A percentile compares a stretch with the other conserved stretches of the same genome.
Evolutionary conservation across 2,797 vertebrate genomes (phyloP).

Genomic region (Malacoraja senta): DNA sequence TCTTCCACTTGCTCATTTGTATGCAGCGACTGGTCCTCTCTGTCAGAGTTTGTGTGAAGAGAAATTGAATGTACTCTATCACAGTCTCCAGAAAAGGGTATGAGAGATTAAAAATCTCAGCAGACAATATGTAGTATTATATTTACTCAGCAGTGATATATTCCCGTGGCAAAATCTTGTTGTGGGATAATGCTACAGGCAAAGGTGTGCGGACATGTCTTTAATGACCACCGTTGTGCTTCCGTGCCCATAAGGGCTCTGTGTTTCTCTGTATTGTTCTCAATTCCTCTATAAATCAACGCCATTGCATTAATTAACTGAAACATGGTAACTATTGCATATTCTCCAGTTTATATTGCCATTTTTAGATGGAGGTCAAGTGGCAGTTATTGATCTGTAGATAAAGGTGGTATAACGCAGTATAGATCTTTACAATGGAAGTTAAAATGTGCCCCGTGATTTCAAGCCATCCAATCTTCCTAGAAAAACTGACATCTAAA

Average conservation of each 20-base stretch:
- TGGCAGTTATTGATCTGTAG: slow-evolving; percentile 27
- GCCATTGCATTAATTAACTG: slow-evolving; percentile 13
- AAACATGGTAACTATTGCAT: slow-evolving; percentile 25
- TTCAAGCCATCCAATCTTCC: not conserved
- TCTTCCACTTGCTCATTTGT: slow-evolving; percentile 31
- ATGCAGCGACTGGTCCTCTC: slow-evolving; percentile 31
- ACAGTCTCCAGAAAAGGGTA: slow-evolving; percentile 32
- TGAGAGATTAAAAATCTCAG: slow-evolving; percentile 29
- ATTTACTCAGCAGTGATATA: slow-evolving; percentile 34
- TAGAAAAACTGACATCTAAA: not conserved
- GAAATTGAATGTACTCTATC: slow-evolving; percentile 37
- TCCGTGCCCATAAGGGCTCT: not conserved
- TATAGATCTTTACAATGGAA: not conserved
- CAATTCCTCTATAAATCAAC: slow-evolving; percentile 17
- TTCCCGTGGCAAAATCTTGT: slow-evolving; percentile 27
- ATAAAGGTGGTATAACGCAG: not conserved
- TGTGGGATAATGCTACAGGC: slow-evolving; percentile 15
- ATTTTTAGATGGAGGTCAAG: slow-evolving; percentile 32
- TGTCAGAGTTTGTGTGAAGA: slow-evolving; percentile 32
- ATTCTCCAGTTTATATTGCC: slow-evolving; percentile 7
- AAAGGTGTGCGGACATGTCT: slow-evolving; percentile 19
- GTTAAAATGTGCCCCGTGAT: not conserved
- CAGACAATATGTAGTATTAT: slow-evolving; percentile 30
- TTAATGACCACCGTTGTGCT: not conserved
- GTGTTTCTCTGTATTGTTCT: slow-evolving; percentile 16